Base-by-base conservation (phyloP, 2,888 invertebrate genomes). In the Clistopyga incitator region DNA sequence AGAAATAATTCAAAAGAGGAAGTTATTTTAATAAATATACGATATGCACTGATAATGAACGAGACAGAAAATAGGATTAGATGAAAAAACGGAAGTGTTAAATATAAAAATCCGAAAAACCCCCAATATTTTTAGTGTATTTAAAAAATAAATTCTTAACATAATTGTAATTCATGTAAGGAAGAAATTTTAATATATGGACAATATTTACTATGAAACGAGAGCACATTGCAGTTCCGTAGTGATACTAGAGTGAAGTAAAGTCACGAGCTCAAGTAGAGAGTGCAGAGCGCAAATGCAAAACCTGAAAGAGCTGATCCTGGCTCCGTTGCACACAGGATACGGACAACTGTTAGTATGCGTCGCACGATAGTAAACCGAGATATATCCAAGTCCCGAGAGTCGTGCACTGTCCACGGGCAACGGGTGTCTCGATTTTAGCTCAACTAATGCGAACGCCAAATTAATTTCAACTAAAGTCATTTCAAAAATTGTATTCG, bases 401-500 rank as follows among this genome's bases (percentile, higher is more conserved):
- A 47, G 65, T 45, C 56, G 25, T 56, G 56, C 23, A 8, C 47
- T 8, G 18, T 29, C 50, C 34, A 52, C 34, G 68, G 20, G 52
- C 29, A 68, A 68, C 68, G 68, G 68, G 68, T 68, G 68, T 52
- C 68, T n/a, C 50, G 25, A 38, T 52, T 68, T 68, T 34, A 52
- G 3, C 52, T 52, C n/a, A n/a, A n/a, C n/a, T n/a, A n/a, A n/a
- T n/a, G n/a, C n/a, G n/a, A n/a, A 4, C 11, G 25, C 52, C 25
- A 23, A 56, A 38, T 6, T 38, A 38, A 38, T 38, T 6, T 6
- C 8, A 38, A 38, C 6, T 38, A 38, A 38, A 38, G 3, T 38
- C 11, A 25, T 56, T 47, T 47, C 15, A 15, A 47, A 0, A 3
- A 47, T 47, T 47, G 3, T 4, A 1, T n/a, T 1, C 15, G 0